Evolutionary conservation across 2,888 invertebrate species (phyloP).

Genomic region (Leptarthrus brevirostris): DNA sequence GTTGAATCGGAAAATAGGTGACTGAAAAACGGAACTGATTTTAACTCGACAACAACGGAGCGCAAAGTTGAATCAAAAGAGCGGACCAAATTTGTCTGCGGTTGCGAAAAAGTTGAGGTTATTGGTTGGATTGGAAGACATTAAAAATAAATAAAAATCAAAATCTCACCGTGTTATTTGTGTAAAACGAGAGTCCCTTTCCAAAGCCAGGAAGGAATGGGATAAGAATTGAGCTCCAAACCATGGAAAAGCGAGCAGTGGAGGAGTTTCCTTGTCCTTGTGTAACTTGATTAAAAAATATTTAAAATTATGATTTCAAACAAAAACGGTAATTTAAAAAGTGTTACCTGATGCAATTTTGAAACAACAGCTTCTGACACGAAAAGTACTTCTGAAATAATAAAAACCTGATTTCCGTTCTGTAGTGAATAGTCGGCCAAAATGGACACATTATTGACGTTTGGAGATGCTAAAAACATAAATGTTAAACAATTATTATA

Average conservation of each 20-base stretch:
- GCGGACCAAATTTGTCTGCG: too few relatives aligned
- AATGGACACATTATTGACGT: slow-evolving; percentile 72
- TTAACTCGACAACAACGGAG: too few relatives aligned
- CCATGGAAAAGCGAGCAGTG: slow-evolving; percentile 74
- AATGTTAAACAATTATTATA: slow-evolving; percentile 14
- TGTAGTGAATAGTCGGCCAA: slow-evolving; percentile 73
- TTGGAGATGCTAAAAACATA: slow-evolving; percentile 66
- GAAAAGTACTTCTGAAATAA: slow-evolving; percentile 72
- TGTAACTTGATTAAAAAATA: slow-evolving; percentile 63
- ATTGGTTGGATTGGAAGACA: too few relatives aligned
- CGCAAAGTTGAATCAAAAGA: too few relatives aligned
- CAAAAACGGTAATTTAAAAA: not conserved
- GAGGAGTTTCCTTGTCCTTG: slow-evolving; percentile 75
- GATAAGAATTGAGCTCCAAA: slow-evolving; percentile 74
- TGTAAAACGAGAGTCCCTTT: slow-evolving; percentile 70
- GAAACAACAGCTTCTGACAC: slow-evolving; percentile 73
- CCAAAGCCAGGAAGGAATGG: slow-evolving; percentile 73
- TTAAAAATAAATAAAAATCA: not conserved
- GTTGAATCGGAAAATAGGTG: too few relatives aligned
- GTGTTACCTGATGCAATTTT: slow-evolving; percentile 70
- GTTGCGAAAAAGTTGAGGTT: too few relatives aligned
- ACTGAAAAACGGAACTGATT: too few relatives aligned
- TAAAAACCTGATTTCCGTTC: slow-evolving; percentile 74
- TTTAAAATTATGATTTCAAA: too few relatives aligned
- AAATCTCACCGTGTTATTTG: slow-evolving; percentile 69